Evolutionary conservation across 2,113 vertebrate species (phyloP).

Genomic region (Bufo gargarizans): DNA sequence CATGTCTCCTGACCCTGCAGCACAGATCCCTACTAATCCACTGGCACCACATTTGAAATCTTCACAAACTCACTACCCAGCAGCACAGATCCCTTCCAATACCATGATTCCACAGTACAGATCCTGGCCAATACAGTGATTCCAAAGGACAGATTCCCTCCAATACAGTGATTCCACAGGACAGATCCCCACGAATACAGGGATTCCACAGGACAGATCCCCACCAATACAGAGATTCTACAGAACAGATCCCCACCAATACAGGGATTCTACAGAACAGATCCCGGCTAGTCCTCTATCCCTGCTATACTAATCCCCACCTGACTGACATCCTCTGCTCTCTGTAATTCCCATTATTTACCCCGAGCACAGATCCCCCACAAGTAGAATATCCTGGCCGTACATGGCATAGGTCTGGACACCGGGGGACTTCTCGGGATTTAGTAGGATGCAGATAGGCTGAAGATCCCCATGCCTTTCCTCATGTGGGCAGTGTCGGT

Average conservation of each 20-base stretch:
- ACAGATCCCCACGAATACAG: neutral
- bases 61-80: neutral
- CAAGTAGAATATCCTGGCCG: too few relatives aligned
- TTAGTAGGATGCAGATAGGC: neutral
- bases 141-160: neutral
- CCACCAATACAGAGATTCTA: neutral
- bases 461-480: neutral
- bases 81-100: neutral
- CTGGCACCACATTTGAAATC: too few relatives aligned
- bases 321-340: neutral
- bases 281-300: too few relatives aligned
- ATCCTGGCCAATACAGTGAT: neutral
- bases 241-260: neutral
- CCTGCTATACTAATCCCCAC: too few relatives aligned
- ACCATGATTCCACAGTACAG: neutral
- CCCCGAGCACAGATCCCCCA: neutral
- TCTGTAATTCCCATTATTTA: neutral
- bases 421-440: neutral
- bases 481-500: slow-evolving; percentile 34
- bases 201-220: neutral
- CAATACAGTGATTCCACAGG: neutral
- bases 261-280: neutral
- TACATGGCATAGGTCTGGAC: neutral
- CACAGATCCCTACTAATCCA: neutral
- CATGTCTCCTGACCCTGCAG: neutral